A percentile compares a stretch with the other conserved stretches of the same genome.
Conservation (phyloP, 2,113 vertebrate genomes). For the Cairina moschata region DNA sequence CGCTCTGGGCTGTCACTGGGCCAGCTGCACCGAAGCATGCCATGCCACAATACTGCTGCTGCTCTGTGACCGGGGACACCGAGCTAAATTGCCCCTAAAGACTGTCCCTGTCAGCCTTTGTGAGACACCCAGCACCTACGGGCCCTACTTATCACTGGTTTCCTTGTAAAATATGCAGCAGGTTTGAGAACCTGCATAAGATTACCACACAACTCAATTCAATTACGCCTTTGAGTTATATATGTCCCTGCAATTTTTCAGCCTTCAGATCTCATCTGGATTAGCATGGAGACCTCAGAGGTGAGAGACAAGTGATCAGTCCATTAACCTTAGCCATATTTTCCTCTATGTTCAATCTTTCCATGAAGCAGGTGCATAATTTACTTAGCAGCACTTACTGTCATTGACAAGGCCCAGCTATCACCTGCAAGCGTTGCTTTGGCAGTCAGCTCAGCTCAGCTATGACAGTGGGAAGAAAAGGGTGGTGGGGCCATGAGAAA, state of each 20-base stretch:
- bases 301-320: constrained; percentile 66
- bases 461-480: not conserved
- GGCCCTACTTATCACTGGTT: constrained; percentile 22
- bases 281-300: constrained; percentile 35
- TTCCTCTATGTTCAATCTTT: constrained; percentile 34
- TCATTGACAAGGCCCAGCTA: constrained; percentile 26
- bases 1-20: not conserved
- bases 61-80: not conserved
- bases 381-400: constrained; percentile 62
- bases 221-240: constrained; percentile 37
- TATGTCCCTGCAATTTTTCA: constrained; percentile 49
- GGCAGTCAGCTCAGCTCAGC: constrained; percentile 3
- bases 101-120: not conserved
- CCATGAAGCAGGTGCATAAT: constrained; percentile 43
- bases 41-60: not conserved
- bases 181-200: constrained; percentile 33
- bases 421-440: not conserved
- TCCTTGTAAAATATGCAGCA: constrained; percentile 28
- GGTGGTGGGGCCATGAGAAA: not conserved
- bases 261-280: constrained; percentile 58
- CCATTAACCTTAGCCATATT: constrained; percentile 61
- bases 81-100: constrained; percentile 24
- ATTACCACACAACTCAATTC: constrained; percentile 49
- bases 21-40: not conserved
- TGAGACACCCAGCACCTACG: not conserved